Base-by-base conservation (phyloP, 2,113 vertebrate species). In the Phoenicopterus ruber region DNA sequence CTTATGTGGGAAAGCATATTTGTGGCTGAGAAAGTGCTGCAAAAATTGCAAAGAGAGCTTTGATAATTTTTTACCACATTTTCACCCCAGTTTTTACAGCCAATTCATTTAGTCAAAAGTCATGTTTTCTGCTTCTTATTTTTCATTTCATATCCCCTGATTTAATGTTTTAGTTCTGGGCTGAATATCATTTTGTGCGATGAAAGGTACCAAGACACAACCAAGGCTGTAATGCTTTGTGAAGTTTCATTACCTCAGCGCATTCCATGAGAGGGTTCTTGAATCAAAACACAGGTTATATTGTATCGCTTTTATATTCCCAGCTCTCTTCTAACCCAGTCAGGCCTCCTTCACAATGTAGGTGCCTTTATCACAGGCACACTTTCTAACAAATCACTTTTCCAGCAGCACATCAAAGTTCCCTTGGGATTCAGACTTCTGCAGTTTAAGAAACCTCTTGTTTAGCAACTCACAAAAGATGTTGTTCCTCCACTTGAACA, bases 21-120 rank as follows among this genome's bases (percentile, higher is more conserved):
- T 98, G 97, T 93, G 98, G 97, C 93, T 96, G 97, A 97, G 94
- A 97, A 97, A 97, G 93, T 36, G 59, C 83, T 95, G 74, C 91
- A 96, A 79, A 92, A 77, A 94, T 86, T 71, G 82, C 69, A 17
- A 9, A 71, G 74, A 90, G 82, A 84, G 93, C 93, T 98, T 96
- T 96, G 95, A 97, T 97, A 96, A 95, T 90, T 97, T 91, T 67
- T 90, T 88, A 91, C 49, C 52, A 89, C 74, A 84, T 95, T 97
- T 96, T 97, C 90, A 88, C 77, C 81, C 78, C 54, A 88, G 80
- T 92, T 96, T 97, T 97, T 96, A 96, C 96, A 98, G 92, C 82
- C 94, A 88, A 94, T 95, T 96, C 55, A 94, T 93, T 94, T 95
- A 97, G 90, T 79, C 86, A 96, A 89, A 96, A 96, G 79, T 88